Percentiles rank a stretch among this genome's conserved stretches.
Evolutionary conservation across 2,888 invertebrate species (phyloP).

Genomic region (Nomada ruficornis): DNA sequence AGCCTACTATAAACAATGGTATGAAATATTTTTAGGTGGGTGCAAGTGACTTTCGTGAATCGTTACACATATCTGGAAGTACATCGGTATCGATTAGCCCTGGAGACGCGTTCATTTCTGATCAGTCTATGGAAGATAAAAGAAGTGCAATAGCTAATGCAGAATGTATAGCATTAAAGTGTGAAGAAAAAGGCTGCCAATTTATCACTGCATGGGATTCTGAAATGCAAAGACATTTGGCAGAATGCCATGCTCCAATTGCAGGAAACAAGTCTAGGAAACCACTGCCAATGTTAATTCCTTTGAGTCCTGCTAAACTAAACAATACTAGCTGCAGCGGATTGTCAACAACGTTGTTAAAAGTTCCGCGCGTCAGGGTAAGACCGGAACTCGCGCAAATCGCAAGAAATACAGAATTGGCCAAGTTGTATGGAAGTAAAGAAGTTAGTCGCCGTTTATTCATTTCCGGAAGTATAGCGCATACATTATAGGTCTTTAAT

Average conservation of each 20-base stretch:
- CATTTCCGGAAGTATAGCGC: background rate
- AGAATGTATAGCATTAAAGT: constrained; percentile 85
- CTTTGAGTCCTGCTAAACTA: constrained; percentile 73
- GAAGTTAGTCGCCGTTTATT: constrained; percentile 70
- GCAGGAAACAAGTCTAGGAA: constrained; percentile 74
- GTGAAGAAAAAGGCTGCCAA: constrained; percentile 85
- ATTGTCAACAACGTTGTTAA: constrained; percentile 74
- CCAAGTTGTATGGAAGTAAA: constrained; percentile 77
- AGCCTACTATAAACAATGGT: background rate
- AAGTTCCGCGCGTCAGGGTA: constrained; percentile 80
- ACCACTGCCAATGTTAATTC: constrained; percentile 81
- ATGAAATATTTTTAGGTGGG: constrained; percentile 75
- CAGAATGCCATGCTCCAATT: constrained; percentile 76
- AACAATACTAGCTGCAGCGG: constrained; percentile 63
- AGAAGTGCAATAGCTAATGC: constrained; percentile 79
- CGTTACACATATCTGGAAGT: constrained; percentile 50
- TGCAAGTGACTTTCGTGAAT: constrained; percentile 79
- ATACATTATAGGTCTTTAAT: background rate
- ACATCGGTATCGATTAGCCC: constrained; percentile 50
- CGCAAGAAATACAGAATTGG: constrained; percentile 80
- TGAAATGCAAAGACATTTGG: constrained; percentile 85
- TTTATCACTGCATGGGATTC: constrained; percentile 87
- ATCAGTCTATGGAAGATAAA: constrained; percentile 70
- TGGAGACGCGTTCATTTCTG: constrained; percentile 60
- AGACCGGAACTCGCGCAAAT: constrained; percentile 81